Base-by-base conservation (phyloP, 1,140 invertebrate species). In the Eupristina koningsbergeri region DNA sequence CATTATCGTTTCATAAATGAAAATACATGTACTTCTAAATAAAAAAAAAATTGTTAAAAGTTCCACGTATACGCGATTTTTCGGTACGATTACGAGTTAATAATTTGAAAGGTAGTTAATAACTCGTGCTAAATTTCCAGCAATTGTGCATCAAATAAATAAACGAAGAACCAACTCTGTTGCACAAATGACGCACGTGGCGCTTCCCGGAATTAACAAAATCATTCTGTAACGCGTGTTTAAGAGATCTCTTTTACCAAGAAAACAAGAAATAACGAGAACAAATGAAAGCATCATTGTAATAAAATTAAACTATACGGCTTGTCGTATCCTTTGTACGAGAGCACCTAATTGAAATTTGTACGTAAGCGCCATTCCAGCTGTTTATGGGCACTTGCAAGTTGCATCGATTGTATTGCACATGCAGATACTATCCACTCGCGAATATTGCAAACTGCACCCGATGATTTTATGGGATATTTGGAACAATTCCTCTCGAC, bases 311-410 rank as follows among this genome's bases (percentile, higher is more conserved):
- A 45, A 34, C 74, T 34, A 61, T 34, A 34, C n/a, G n/a, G 45
- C 22, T 45, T 47, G n/a, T 17, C 67, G 19, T 9, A 74, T 50
- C 47, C 74, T 76, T 61, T 36, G 31, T 31, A 47, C 17, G 50
- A 15, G 31, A 22, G 36, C 58, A 45, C 58, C 31, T 78, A 78
- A 78, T 78, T 78, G 76, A 78, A 78, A 78, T 78, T 78, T 64
- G 76, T 63, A 78, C 53, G 39, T 19, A 64, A 58, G 50, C 47
- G 74, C 74, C 45, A 29, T 29, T 45, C 2, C 36, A 11, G 3
- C 31, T 61, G 19, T 77, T 75, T 77, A 76, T 29, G 47, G 45
- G 22, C 47, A 53, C n/a, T 53, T 76, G 47, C 47, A 13, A n/a
- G n/a, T n/a, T n/a, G n/a, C n/a, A n/a, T n/a, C n/a, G n/a, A n/a